These are phyloP conservation scores for Hoplostethus mediterraneus DNA, from an alignment of 2,797 vertebrate genomes.

Conservation along the genomic window DNA sequence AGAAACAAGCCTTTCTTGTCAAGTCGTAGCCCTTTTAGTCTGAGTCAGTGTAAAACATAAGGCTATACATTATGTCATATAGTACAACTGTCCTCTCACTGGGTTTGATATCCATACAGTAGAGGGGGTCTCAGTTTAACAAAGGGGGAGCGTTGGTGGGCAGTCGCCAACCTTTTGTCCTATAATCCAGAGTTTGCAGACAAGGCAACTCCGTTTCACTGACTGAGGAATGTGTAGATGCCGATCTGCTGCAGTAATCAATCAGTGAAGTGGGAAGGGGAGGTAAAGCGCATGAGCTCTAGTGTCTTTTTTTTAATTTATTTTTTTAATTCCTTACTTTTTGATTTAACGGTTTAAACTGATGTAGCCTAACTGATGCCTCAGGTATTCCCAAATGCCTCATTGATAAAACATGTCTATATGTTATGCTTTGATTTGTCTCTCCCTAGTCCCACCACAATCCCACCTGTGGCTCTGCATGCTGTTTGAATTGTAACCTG, in stretches of 20 bases:
- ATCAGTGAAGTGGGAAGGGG: constrained; percentile 29
- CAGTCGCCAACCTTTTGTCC: constrained; percentile 61
- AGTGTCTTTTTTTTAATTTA: background rate
- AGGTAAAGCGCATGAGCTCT: background rate
- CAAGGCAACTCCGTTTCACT: constrained; percentile 57
- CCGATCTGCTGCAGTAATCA: constrained; percentile 38
- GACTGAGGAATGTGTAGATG: constrained; percentile 58
- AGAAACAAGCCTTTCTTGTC: background rate
- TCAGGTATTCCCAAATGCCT: background rate
- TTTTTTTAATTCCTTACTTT: background rate
- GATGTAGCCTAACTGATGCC: background rate
- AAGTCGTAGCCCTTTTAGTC: background rate
- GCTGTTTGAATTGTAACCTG: constrained; percentile 26
- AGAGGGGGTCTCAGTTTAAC: constrained; percentile 6
- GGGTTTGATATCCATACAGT: background rate
- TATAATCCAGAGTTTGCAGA: constrained; percentile 72
- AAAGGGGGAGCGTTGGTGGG: background rate
- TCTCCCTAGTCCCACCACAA: constrained; percentile 20
- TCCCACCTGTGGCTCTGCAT: constrained; percentile 53
- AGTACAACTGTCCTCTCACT: background rate
- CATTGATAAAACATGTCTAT: constrained; percentile 5
- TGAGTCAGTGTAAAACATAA: background rate
- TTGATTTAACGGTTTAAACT: background rate
- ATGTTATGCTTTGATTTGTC: constrained; percentile 16
- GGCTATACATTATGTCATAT: background rate